These are phyloP conservation scores for Melitaea cinxia DNA, from an alignment of 1,140 invertebrate genomes.

Conservation along the genomic window DNA sequence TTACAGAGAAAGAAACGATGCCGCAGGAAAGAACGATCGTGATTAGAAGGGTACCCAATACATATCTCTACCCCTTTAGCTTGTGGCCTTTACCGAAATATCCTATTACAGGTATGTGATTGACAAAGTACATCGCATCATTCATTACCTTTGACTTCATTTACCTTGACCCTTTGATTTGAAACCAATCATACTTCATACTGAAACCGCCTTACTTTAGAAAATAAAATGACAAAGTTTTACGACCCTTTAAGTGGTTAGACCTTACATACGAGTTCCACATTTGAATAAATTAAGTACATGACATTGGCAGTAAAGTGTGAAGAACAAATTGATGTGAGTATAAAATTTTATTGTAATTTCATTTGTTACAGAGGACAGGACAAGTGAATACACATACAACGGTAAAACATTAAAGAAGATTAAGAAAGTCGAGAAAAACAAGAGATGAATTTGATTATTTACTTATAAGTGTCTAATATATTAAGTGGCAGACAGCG, in stretches of 20 bases:
- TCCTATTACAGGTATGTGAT: conserved; percentile 50
- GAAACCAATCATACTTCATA: no score
- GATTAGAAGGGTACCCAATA: conserved; percentile 57
- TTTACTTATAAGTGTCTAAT: not conserved
- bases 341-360: not conserved
- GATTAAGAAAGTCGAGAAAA: conserved; percentile 23
- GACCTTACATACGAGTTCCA: no score
- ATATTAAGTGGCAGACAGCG: no score
- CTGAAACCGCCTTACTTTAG: no score
- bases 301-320: no score
- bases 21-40: conserved; percentile 62
- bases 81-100: conserved; percentile 68
- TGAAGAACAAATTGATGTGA: no score
- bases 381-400: conserved; percentile 25
- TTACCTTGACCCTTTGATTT: not conserved
- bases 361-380: conserved; percentile 34
- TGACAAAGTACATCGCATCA: no score
- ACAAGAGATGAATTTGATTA: conserved; percentile 26
- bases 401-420: conserved; percentile 33
- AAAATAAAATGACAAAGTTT: no score
- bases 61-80: conserved; percentile 68
- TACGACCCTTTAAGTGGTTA: no score
- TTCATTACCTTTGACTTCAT: no score
- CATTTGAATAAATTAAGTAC: no score
- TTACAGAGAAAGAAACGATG: conserved; percentile 62